Evolutionary conservation across 1,140 invertebrate species (phyloP), one percentile per base, ranked within the genome.

Genomic region (Panagrolaimus sp.): DNA sequence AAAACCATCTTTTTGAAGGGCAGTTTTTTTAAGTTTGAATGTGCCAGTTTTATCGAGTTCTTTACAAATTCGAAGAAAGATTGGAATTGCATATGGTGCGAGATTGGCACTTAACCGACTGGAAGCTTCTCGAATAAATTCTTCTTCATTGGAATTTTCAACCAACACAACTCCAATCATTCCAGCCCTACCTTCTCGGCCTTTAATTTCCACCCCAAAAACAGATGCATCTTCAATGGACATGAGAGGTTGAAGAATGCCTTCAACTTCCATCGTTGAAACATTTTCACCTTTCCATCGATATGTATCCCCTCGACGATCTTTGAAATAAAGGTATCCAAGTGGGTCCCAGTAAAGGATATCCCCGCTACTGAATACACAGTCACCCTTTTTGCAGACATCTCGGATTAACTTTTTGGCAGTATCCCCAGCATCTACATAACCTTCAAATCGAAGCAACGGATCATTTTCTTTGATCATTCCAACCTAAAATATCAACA

Each of bases 291-390:
- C 95, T 84, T 92, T 91, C 81, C 80, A 82, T 45, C 95, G 88
- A 86, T 93, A 98, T 0, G 94, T 98, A 83, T 98, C 95, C 3
- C 95, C 95, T 0, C 93, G 94, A 79, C 95, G 88, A 83, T 98
- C 95, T 78, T 90, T 91, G 85, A 98, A 98, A 84, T 89, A 97
- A 44, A 98, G 86, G 85, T 96, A 94, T 10, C 95, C 95, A 21
- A 90, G 88, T 74, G 93, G 90, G 83, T 98, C 94, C 77, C 91
- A 89, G 9, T 91, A 87, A 43, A 98, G 84, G 71, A 97, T 75
- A 62, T 77, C 83, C 89, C 91, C 91, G 43, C 93, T 94, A 68
- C 93, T 84, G 83, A 97, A 98, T 3, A 90, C 93, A 38, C 88
- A 87, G 83, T 98, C 94, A 38, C 93, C 94, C 77, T 90, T 89